A percentile compares a stretch with the other conserved stretches of the same genome.
phyloP scores from a whole-genome alignment of 1,140 invertebrate genomes.

The Bombus haemorrhoidalis region DNA sequence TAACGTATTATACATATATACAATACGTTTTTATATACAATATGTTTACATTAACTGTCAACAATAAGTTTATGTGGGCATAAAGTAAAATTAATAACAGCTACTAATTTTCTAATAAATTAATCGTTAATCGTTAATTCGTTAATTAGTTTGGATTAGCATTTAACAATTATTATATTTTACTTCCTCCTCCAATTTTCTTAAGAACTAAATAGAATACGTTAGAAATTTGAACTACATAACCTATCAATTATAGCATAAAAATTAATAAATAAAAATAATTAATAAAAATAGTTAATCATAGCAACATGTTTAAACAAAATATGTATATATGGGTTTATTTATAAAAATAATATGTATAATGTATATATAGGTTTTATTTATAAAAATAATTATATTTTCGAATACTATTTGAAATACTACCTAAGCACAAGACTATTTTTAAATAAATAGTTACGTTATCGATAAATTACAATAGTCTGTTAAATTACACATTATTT shows the following conservation, averaged over 20 bases:
- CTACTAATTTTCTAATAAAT: too few species aligned
- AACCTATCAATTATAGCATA: neutral
- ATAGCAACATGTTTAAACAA: too few species aligned
- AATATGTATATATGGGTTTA: too few species aligned
- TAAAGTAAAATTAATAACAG: neutral
- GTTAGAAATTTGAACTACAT: neutral
- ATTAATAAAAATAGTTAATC: neutral
- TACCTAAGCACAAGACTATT: neutral
- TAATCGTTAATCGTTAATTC: too few species aligned
- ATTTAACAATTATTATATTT: neutral
- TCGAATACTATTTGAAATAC: neutral
- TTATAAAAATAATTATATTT: neutral
- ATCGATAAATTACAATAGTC: neutral
- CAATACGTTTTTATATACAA: neutral
- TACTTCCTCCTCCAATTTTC: neutral
- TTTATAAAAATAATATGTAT: neutral
- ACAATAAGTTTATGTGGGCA: neutral
- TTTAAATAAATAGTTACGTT: too few species aligned
- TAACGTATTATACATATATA: neutral
- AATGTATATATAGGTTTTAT: too few species aligned
- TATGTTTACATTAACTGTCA: neutral
- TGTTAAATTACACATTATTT: neutral
- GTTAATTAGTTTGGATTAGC: neutral
- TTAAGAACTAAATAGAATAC: neutral
- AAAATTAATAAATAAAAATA: neutral